Percentiles rank a stretch among this genome's conserved stretches.
Conservation (phyloP, 2,113 vertebrate species). For the Phocoena sinus region DNA sequence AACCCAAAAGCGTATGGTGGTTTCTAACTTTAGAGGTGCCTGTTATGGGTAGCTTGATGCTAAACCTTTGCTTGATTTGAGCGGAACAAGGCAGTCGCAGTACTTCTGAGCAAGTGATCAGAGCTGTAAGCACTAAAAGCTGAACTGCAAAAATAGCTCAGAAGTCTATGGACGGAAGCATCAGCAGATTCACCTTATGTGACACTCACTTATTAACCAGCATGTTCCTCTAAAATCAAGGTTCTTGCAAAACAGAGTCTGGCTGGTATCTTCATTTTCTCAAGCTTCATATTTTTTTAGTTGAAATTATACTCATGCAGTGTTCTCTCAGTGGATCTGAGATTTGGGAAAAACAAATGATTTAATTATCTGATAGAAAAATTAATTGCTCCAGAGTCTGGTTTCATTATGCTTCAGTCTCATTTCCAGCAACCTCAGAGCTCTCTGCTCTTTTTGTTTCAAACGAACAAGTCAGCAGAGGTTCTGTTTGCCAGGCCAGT, state of each 20-base stretch:
- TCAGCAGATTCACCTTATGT: neutral
- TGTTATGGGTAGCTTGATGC: neutral
- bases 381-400: neutral
- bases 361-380: slow-evolving; percentile 49
- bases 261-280: neutral
- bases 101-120: neutral
- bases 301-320: neutral
- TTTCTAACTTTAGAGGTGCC: slow-evolving; percentile 34
- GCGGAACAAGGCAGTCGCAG: neutral
- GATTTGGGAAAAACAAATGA: slow-evolving; percentile 11
- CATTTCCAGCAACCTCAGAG: neutral
- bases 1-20: neutral
- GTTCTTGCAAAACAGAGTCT: neutral
- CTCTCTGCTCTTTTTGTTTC: neutral
- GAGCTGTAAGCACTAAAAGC: neutral
- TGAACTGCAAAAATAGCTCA: neutral
- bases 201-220: neutral
- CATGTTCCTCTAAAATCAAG: neutral
- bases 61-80: neutral
- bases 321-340: neutral
- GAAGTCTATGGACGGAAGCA: neutral
- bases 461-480: neutral
- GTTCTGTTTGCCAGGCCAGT: neutral
- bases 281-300: neutral
- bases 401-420: slow-evolving; percentile 7